phyloP scores from a whole-genome alignment of 2,113 vertebrate species.

The Danio rerio region DNA sequence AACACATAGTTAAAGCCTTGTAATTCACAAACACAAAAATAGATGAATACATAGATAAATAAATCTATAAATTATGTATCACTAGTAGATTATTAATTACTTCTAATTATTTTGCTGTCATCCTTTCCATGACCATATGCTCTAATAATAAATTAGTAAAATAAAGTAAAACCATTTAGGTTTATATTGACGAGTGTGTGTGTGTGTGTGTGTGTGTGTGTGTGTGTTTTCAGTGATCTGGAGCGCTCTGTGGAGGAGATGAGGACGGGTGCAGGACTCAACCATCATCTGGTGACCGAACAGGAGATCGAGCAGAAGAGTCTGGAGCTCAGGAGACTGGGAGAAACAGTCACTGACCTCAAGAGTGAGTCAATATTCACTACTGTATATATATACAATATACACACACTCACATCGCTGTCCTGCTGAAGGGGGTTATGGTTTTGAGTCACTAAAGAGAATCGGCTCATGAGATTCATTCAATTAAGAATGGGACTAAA shows the following conservation, averaged over 20 bases:
- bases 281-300: constrained; percentile 85
- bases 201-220: not conserved
- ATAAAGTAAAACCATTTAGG: no score
- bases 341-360: constrained; percentile 90
- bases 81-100: no score
- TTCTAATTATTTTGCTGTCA: no score
- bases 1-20: no score
- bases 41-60: no score
- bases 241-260: constrained; percentile 95
- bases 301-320: constrained; percentile 96
- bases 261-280: constrained; percentile 86
- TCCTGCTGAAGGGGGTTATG: no score
- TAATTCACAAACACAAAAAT: no score
- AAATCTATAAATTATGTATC: no score
- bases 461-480: not conserved
- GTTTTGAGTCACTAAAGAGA: not conserved
- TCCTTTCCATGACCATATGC: no score
- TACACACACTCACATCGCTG: no score
- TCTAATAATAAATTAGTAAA: no score
- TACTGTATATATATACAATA: not conserved
- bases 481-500: not conserved
- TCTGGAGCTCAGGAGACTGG: constrained; percentile 88
- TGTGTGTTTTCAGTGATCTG: constrained; percentile 82
- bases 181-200: not conserved
- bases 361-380: constrained; percentile 80